Conservation (phyloP, 2,888 invertebrate genomes). For the Ennomos fuscantarius region DNA sequence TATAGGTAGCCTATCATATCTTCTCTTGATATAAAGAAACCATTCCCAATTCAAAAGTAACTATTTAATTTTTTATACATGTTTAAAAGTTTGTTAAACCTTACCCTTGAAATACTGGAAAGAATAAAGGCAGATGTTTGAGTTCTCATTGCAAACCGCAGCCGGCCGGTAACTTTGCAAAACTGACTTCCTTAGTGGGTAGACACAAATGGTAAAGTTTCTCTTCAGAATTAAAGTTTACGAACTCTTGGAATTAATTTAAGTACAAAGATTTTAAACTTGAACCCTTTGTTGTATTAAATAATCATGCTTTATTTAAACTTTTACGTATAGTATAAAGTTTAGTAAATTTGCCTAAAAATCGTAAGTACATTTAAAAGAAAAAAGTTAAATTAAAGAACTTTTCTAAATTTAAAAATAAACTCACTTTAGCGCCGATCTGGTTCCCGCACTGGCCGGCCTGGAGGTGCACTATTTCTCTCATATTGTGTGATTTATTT, state of each 20-base stretch:
- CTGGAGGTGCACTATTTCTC: slow-evolving; percentile 93
- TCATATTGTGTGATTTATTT: slow-evolving; percentile 81
- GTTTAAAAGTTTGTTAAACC: slow-evolving; percentile 1
- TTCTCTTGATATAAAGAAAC: too few relatives aligned
- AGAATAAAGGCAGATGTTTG: slow-evolving; percentile 11
- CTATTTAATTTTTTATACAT: too few relatives aligned
- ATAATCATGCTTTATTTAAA: too few relatives aligned
- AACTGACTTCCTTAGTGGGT: background rate
- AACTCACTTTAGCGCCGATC: slow-evolving; percentile 87
- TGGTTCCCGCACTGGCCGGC: slow-evolving; percentile 95
- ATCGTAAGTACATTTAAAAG: too few relatives aligned
- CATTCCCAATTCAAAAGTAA: too few relatives aligned
- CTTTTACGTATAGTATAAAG: too few relatives aligned
- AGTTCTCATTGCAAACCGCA: background rate
- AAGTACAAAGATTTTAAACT: too few relatives aligned
- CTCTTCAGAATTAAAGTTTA: too few relatives aligned
- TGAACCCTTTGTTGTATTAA: too few relatives aligned
- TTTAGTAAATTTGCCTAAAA: background rate
- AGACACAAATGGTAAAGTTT: too few relatives aligned
- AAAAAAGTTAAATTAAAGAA: slow-evolving; percentile 26
- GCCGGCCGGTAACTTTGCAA: slow-evolving; percentile 20
- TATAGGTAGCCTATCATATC: too few relatives aligned
- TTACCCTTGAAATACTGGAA: slow-evolving; percentile 11
- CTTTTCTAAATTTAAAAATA: slow-evolving; percentile 40
- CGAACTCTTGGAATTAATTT: too few relatives aligned